These are phyloP conservation scores for Nebria salina DNA, from an alignment of 2,888 invertebrate species.

Conservation along the genomic window DNA sequence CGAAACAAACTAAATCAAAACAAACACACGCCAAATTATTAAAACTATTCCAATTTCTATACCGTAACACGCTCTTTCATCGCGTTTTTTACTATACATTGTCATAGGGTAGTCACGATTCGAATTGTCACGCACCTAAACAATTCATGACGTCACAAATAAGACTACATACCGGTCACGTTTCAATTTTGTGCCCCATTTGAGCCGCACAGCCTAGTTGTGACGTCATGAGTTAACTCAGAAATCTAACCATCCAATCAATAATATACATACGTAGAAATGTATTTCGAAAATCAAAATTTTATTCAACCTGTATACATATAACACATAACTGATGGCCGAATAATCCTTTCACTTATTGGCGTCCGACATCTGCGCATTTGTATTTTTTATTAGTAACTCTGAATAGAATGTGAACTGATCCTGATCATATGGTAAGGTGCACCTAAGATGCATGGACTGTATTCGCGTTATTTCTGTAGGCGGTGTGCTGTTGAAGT, in stretches of 20 bases:
- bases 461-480: neutral
- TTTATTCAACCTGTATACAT: neutral
- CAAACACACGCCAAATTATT: neutral
- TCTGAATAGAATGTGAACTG: neutral
- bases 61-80: no score
- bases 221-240: no score
- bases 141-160: no score
- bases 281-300: no score
- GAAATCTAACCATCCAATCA: no score
- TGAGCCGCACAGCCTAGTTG: no score
- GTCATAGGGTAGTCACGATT: no score
- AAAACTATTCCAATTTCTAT: neutral
- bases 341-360: neutral
- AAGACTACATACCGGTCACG: no score
- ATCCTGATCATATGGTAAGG: neutral
- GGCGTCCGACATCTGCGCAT: neutral
- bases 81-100: no score
- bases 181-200: no score
- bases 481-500: neutral
- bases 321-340: neutral
- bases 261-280: no score
- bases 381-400: neutral
- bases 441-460: neutral
- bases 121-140: no score
- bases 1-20: neutral